Evolutionary conservation across 2,113 vertebrate genomes (phyloP), one percentile per base, ranked within the genome.

Genomic region (Alaudala cheleensis): DNA sequence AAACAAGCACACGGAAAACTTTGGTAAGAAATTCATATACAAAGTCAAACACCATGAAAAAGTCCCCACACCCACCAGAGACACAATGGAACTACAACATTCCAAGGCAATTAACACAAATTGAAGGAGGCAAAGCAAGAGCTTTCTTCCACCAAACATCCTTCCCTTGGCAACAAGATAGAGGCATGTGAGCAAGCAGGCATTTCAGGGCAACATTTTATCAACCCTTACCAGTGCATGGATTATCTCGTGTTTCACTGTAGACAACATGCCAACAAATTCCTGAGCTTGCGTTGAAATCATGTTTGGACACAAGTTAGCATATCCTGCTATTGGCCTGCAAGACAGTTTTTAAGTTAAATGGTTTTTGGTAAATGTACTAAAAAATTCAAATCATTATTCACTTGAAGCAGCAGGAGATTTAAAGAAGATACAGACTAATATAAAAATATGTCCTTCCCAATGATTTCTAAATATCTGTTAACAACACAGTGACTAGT

Each of bases 231-330:
- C 99, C 99, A 99, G 97, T 28, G 99, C 99, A 73, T 99, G 99
- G 88, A 99, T 99, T 88, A 99, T 98, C 97, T 99, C 99, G 3
- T 99, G 99, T 96, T 99, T 99, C 88, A 99, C 99, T 12, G 99
- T 99, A 79, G 99, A 99, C 53, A 99, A 97, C 99, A 99, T 99
- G 88, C 99, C 99, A 77, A 98, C 53, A 81, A 99, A 99, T 88
- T 99, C 99, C 97, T 99, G 99, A 93, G 98, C 97, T 97, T 99
- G 98, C 0, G 98, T 98, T 64, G 99, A 99, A 98, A 99, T 99
- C 99, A 99, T 99, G 67, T 98, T 98, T 86, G 99, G 99, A 98
- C 99, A 99, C 93, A 99, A 98, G 97, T 99, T 99, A 83, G 99
- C 99, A 92, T 99, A 99, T 82, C 99, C 99, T 90, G 99, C 99